Evolutionary conservation across 2,113 vertebrate species (phyloP).

Genomic region (Plectropomus leopardus): DNA sequence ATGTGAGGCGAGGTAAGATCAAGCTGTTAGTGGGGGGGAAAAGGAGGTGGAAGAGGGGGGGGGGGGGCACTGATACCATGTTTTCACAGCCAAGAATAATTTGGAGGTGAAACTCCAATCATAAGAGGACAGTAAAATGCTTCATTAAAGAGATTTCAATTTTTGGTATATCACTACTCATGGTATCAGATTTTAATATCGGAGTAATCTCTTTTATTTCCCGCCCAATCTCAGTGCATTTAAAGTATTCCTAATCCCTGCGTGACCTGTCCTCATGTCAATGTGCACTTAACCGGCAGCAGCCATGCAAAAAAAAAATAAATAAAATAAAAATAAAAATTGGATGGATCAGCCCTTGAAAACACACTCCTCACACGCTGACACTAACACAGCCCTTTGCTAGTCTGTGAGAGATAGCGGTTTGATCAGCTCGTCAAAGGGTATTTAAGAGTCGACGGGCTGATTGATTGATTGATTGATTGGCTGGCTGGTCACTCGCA

Average conservation of each 20-base stretch:
- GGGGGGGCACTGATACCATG: neutral
- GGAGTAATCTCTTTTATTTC: constrained; percentile 5
- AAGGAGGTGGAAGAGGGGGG: too few species aligned
- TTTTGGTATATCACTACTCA: constrained; percentile 22
- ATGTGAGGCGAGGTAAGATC: constrained; percentile 24
- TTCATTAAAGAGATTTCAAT: neutral
- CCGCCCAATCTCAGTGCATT: neutral
- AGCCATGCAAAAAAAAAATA: constrained; percentile 53
- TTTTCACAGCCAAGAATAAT: constrained; percentile 18
- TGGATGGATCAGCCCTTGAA: constrained; percentile 83
- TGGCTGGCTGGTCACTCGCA: constrained; percentile 31
- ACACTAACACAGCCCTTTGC: constrained; percentile 81
- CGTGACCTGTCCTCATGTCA: constrained; percentile 20
- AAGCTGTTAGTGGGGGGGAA: constrained; percentile 25
- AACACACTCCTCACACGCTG: constrained; percentile 63
- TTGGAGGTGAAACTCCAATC: constrained; percentile 24
- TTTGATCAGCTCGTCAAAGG: constrained; percentile 56
- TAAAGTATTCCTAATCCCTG: constrained; percentile 27
- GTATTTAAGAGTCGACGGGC: constrained; percentile 58
- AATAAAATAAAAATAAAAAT: constrained; percentile 23
- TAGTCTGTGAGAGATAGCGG: constrained; percentile 62
- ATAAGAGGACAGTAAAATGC: neutral
- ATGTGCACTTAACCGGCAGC: constrained; percentile 52
- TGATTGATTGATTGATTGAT: constrained; percentile 52
- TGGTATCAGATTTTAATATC: neutral